Conservation (phyloP, 2,113 vertebrate genomes). For the Plecotus auritus region DNA sequence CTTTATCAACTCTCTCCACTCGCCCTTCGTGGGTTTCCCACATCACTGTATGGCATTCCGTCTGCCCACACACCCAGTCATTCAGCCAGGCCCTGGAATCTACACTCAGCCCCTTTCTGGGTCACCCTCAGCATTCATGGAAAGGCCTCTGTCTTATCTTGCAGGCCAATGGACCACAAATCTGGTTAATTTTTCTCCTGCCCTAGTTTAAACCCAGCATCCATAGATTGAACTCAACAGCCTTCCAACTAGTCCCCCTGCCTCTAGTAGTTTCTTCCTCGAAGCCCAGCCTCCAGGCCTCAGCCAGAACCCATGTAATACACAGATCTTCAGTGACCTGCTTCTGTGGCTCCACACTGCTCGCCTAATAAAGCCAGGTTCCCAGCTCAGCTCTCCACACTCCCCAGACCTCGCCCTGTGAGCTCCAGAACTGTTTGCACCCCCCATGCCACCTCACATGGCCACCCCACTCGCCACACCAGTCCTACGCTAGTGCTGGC, state of each 20-base stretch:
- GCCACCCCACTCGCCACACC: background rate
- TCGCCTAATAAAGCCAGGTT: background rate
- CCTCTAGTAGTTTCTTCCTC: background rate
- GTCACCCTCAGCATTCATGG: background rate
- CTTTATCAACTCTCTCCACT: background rate
- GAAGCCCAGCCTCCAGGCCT: background rate
- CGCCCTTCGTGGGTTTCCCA: background rate
- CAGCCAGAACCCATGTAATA: background rate
- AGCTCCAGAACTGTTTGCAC: background rate
- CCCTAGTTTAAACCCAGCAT: background rate
- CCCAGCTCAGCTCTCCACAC: no score
- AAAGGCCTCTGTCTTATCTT: background rate
- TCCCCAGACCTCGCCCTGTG: background rate
- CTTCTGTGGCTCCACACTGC: background rate
- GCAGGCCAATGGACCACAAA: background rate
- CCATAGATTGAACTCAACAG: background rate
- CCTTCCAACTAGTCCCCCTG: background rate
- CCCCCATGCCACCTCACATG: background rate
- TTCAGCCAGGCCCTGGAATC: background rate
- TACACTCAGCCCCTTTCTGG: background rate
- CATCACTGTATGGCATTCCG: background rate
- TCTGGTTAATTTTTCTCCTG: background rate
- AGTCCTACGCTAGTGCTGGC: background rate
- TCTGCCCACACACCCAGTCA: background rate
- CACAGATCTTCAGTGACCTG: background rate